Evolutionary conservation across 2,888 invertebrate species (phyloP), one percentile per base, ranked within the genome.

Genomic region (Oscheius sp.): DNA sequence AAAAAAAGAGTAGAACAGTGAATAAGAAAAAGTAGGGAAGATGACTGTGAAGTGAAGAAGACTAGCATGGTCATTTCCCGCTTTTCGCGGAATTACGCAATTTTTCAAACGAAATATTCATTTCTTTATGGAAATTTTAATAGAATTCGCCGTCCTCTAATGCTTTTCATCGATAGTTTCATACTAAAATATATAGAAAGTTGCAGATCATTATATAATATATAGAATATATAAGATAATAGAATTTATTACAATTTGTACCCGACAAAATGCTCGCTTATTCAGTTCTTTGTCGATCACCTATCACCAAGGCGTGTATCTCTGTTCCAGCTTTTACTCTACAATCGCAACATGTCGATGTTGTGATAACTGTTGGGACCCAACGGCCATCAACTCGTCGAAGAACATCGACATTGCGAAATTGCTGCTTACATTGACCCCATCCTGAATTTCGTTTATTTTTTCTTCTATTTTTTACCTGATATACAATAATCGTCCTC

Each of bases 301-400:
- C 81, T 51, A 77, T 65, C 38, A 82, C 82, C 51, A 82, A 67
- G 17, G 74, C 69, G 68, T 82, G 82, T 9, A 71, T 78, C 22
- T 78, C 80, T 17, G 77, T 71, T 24, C 79, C 79, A 5, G 80
- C 79, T 44, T 73, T 72, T 12, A 41, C 41, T 20, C 41, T 36
- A 66, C 83, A 83, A 54, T 82, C 83, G 68, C 83, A 83, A 64
- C 83, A 84, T 5, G 78, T 75, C 5, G 82, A 80, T n/a, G 80
- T 75, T 17, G 82, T 80, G 28, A 83, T 76, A 3, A 80, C 78
- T 2, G 82, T 82, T 8, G 83, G 83, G n/a, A 78, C 70, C 83
- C 83, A 84, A 26, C 71, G 62, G 2, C 77, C 80, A 41, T 72
- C 71, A n/a, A 74, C 77, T 61, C 70, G 70, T 38, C 73, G 51